Evolutionary conservation across 1,140 invertebrate species (phyloP), one percentile per base, ranked within the genome.

Genomic region (Frieseomelitta varia): DNA sequence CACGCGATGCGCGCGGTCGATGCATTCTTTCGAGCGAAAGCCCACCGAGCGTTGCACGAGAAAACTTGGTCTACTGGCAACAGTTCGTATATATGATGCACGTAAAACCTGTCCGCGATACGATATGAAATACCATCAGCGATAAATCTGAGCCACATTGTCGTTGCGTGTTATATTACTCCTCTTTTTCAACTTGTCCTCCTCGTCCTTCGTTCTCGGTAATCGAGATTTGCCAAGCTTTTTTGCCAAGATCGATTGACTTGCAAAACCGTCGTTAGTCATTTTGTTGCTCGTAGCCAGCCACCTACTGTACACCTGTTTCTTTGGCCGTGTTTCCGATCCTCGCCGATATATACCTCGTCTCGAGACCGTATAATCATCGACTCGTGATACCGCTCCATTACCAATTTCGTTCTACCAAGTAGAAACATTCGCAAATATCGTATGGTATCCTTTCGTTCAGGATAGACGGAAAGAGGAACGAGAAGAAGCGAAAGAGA

Each of bases 81-180:
- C 77, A 47, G 39, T 47, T 47, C 39, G 39, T 47, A 47, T 47
- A 47, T 47, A 10, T 47, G 6, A 55, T 63, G 72, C 53, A 79
- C 79, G 79, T 88, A 85, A 82, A 88, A 85, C 73, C 61, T 68
- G 79, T 10, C 53, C 80, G 73, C 24, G 81, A 82, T 82, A 55
- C 73, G 76, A 89, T 89, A 89, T 88, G 88, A 88, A 86, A 89
- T 85, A 89, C 51, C 75, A 82, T 78, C 87, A 84, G 61, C 73
- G 73, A 89, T 89, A 88, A 89, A 89, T 87, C 78, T 55, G 88
- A 65, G 71, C 79, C 67, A 87, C 76, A 84, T 89, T 86, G 84
- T 88, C 87, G 73, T 84, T 86, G 79, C 56, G 79, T 69, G 63
- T 79, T n/a, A n/a, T n/a, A n/a, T n/a, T 56, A 63, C 65, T 81